phyloP scores from a whole-genome alignment of 2,113 vertebrate species.

The Fukomys damarensis region DNA sequence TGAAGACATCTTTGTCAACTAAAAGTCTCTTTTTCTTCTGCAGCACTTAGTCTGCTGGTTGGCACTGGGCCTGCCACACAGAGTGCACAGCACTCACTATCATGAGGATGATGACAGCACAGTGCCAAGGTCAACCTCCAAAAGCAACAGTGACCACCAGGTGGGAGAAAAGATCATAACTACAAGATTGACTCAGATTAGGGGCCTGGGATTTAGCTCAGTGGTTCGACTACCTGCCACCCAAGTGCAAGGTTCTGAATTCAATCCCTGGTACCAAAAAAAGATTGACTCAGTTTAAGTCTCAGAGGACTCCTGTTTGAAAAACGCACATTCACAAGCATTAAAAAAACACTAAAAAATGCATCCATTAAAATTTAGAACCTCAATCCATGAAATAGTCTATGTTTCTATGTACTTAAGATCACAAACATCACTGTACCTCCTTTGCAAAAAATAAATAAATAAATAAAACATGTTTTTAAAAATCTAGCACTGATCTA shows the following conservation, averaged over 20 bases:
- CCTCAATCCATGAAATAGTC: not conserved
- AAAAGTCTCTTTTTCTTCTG: not conserved
- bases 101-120: not conserved
- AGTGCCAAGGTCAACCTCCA: not conserved
- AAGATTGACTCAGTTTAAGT: not conserved
- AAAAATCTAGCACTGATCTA: slow-evolving; percentile 14
- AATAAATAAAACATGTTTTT: not conserved
- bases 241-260: too few relatives aligned
- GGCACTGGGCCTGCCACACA: not conserved
- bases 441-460: slow-evolving; percentile 14
- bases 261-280: too few relatives aligned
- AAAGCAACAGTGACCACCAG: not conserved
- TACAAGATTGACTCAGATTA: not conserved
- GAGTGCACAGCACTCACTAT: not conserved
- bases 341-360: not conserved
- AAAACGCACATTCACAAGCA: not conserved
- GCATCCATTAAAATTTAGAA: not conserved
- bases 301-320: not conserved
- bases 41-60: not conserved
- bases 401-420: not conserved
- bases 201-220: too few relatives aligned
- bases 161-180: not conserved
- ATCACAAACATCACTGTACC: not conserved
- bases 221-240: too few relatives aligned
- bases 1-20: not conserved